Conservation (phyloP, 2,113 vertebrate genomes). For the Callopanchax toddi region DNA sequence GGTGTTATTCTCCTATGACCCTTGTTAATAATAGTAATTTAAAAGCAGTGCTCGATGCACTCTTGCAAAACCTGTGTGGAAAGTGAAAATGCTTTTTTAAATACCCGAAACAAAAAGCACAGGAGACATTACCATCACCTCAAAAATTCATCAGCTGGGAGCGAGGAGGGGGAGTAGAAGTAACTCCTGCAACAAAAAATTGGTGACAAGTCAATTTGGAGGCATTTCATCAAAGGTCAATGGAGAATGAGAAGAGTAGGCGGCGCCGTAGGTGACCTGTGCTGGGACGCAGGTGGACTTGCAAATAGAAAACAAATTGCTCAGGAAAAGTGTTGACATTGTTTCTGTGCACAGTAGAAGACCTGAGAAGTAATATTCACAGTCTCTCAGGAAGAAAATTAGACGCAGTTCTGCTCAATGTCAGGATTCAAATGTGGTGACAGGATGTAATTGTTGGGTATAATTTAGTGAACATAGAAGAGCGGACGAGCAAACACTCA, state of each 20-base stretch:
- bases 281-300: slow-evolving; percentile 69
- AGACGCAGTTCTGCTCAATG: slow-evolving; percentile 4
- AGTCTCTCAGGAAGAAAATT: slow-evolving; percentile 48
- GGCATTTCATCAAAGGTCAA: slow-evolving; percentile 57
- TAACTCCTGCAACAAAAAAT: not conserved
- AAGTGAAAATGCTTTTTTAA: slow-evolving; percentile 29
- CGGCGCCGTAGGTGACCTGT: slow-evolving; percentile 32
- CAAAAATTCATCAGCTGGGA: slow-evolving; percentile 5
- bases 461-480: slow-evolving; percentile 16
- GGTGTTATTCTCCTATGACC: slow-evolving; percentile 30
- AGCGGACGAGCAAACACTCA: slow-evolving; percentile 19
- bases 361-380: slow-evolving; percentile 44
- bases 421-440: slow-evolving; percentile 24
- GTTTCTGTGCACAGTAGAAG: slow-evolving; percentile 28
- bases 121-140: not conserved
- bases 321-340: slow-evolving; percentile 46
- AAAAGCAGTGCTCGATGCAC: slow-evolving; percentile 9
- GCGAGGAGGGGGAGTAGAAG: slow-evolving; percentile 20
- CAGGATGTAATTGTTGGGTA: slow-evolving; percentile 35
- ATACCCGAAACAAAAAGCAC: slow-evolving; percentile 1
- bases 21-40: slow-evolving; percentile 29
- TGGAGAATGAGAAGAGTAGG: slow-evolving; percentile 42
- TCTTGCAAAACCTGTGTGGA: slow-evolving; percentile 17
- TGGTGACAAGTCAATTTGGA: slow-evolving; percentile 58
- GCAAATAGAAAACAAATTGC: slow-evolving; percentile 77